phyloP scores from a whole-genome alignment of 1,140 invertebrate genomes.

The Drosophila simulans region DNA sequence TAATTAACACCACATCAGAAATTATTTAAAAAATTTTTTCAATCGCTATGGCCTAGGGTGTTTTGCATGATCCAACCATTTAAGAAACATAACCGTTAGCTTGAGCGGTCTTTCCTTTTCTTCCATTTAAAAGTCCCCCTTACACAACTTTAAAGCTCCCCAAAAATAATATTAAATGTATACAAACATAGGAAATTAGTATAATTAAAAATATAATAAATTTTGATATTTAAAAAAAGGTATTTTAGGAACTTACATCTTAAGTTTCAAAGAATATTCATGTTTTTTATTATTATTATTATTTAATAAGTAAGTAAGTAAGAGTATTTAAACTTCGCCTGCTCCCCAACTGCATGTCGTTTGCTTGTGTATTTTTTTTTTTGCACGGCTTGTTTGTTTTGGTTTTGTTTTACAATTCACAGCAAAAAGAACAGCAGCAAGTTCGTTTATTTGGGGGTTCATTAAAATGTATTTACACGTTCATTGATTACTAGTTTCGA shows the following conservation, averaged over 20 bases:
- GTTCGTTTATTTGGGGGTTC: constrained; percentile 29
- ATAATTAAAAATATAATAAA: background rate
- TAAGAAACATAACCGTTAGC: background rate
- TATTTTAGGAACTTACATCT: too few species aligned
- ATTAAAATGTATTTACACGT: constrained; percentile 80
- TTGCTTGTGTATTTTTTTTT: constrained; percentile 15
- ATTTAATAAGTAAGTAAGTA: background rate
- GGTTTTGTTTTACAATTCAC: constrained; percentile 49
- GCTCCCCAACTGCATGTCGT: background rate
- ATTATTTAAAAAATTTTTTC: background rate
- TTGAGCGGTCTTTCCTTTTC: background rate
- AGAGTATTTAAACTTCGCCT: constrained; percentile 19
- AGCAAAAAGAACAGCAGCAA: constrained; percentile 32
- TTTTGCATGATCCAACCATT: background rate
- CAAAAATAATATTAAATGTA: background rate
- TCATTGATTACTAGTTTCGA: constrained; percentile 61
- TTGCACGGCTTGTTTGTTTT: constrained; percentile 35
- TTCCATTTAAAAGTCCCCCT: background rate
- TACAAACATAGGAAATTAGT: background rate
- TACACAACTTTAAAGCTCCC: background rate
- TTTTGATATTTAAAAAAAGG: too few species aligned
- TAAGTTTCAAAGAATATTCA: too few species aligned
- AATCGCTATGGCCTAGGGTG: background rate
- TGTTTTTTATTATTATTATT: too few species aligned
- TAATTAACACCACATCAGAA: background rate